A percentile compares a stretch with the other conserved stretches of the same genome.
phyloP scores from a whole-genome alignment of 2,797 vertebrate species.

The Propithecus deckenii region DNA sequence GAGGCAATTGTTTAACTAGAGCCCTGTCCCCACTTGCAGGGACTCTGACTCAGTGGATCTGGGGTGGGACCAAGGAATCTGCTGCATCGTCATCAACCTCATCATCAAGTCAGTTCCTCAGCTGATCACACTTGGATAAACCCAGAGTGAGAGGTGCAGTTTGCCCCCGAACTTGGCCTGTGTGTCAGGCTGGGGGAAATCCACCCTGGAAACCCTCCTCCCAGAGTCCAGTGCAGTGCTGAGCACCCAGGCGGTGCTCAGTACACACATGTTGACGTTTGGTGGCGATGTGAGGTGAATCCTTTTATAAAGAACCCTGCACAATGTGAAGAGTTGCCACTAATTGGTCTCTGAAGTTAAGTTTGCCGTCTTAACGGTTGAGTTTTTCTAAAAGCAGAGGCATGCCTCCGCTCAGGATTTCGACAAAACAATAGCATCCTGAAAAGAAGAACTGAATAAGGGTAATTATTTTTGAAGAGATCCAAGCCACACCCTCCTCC shows the following conservation, averaged over 20 bases:
- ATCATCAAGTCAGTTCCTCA: background rate
- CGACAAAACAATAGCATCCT: background rate
- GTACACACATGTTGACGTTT: rapidly evolving
- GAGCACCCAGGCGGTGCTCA: background rate
- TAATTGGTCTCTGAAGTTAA: background rate
- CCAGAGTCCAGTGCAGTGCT: background rate
- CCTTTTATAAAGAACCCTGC: background rate
- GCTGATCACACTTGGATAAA: background rate
- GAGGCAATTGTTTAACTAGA: background rate
- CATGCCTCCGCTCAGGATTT: background rate
- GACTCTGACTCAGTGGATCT: background rate
- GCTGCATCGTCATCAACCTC: too few relatives aligned
- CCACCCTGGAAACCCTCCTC: background rate
- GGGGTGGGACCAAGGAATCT: background rate
- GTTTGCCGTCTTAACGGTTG: background rate
- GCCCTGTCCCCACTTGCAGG: background rate
- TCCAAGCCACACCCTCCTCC: background rate
- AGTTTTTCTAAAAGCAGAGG: background rate
- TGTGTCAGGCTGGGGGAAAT: background rate
- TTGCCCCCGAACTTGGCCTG: too few relatives aligned
- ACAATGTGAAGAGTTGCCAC: background rate
- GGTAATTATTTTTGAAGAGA: background rate
- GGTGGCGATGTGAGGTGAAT: background rate
- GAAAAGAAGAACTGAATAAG: background rate
- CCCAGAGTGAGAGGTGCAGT: background rate